These are phyloP conservation scores for Harpegnathos saltator DNA, from an alignment of 1,140 invertebrate species.

Conservation along the genomic window DNA sequence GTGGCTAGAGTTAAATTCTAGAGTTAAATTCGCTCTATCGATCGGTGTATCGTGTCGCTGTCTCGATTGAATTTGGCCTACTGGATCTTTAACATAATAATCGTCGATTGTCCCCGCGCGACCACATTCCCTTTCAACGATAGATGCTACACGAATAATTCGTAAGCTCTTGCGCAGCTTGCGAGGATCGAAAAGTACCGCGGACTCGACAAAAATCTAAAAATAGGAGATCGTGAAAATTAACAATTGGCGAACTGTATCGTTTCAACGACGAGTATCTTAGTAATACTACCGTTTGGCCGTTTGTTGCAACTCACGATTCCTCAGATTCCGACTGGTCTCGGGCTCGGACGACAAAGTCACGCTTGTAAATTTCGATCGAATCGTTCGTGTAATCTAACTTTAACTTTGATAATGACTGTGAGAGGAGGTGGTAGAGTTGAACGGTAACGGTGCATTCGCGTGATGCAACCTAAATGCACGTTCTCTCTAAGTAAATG, in stretches of 20 bases:
- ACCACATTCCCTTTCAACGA: constrained; percentile 23
- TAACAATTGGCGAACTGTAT: neutral
- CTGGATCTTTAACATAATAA: constrained; percentile 47
- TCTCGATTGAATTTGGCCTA: constrained; percentile 62
- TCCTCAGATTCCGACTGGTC: constrained; percentile 18
- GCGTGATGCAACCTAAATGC: constrained; percentile 19
- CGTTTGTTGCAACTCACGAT: constrained; percentile 7
- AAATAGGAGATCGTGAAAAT: neutral
- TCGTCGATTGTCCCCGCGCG: constrained; percentile 19
- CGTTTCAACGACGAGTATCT: neutral
- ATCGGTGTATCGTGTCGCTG: constrained; percentile 40
- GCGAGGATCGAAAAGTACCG: neutral
- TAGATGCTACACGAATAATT: constrained; percentile 26
- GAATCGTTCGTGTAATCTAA: constrained; percentile 5
- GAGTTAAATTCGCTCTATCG: constrained; percentile 65
- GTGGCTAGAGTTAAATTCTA: constrained; percentile 51
- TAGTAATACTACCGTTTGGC: neutral
- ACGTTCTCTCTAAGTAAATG: constrained; percentile 40
- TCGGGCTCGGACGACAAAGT: constrained; percentile 51
- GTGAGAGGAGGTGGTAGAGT: neutral
- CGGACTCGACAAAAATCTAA: neutral
- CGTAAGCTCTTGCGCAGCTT: neutral
- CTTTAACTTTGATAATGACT: constrained; percentile 40
- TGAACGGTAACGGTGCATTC: neutral
- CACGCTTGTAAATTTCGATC: constrained; percentile 45